These are phyloP conservation scores for Procambarus clarkii DNA, from an alignment of 1,140 invertebrate species.

Conservation along the genomic window DNA sequence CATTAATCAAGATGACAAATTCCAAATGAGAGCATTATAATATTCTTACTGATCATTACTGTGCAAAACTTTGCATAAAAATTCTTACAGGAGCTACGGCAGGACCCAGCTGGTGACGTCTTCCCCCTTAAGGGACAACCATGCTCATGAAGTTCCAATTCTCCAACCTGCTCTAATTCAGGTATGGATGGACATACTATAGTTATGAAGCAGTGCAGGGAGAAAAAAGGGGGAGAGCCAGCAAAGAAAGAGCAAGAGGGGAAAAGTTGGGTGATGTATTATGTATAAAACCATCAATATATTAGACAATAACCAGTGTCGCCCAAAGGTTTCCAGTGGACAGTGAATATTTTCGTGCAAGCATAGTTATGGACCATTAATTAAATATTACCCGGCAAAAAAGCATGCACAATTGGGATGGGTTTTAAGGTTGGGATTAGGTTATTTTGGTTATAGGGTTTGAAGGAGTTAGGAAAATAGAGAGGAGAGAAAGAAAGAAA, in stretches of 20 bases:
- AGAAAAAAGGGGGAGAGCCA: conserved; percentile 12
- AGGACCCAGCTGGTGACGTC: conserved; percentile 68
- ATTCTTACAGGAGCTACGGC: conserved; percentile 71
- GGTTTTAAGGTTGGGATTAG: conserved; percentile 51
- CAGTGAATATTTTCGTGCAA: conserved; percentile 59
- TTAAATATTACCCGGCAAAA: background rate
- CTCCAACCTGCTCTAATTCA: conserved; percentile 71
- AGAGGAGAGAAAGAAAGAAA: conserved; percentile 19
- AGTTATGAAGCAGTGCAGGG: conserved; percentile 32
- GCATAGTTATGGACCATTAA: background rate
- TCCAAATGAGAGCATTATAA: background rate
- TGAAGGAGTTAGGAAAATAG: conserved; percentile 44
- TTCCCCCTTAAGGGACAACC: conserved; percentile 71
- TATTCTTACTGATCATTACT: conserved; percentile 30
- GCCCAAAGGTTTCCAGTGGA: background rate
- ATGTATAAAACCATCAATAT: background rate
- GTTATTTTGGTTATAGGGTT: conserved; percentile 59
- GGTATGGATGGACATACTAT: conserved; percentile 72
- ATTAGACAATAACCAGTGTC: background rate
- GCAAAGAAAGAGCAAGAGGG: conserved; percentile 37
- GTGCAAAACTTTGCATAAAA: background rate
- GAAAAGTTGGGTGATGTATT: background rate
- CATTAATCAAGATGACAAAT: background rate
- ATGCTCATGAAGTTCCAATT: conserved; percentile 72
- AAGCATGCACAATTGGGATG: conserved; percentile 54